Evolutionary conservation across 2,113 vertebrate genomes (phyloP).

Genomic region (Nicator chloris): DNA sequence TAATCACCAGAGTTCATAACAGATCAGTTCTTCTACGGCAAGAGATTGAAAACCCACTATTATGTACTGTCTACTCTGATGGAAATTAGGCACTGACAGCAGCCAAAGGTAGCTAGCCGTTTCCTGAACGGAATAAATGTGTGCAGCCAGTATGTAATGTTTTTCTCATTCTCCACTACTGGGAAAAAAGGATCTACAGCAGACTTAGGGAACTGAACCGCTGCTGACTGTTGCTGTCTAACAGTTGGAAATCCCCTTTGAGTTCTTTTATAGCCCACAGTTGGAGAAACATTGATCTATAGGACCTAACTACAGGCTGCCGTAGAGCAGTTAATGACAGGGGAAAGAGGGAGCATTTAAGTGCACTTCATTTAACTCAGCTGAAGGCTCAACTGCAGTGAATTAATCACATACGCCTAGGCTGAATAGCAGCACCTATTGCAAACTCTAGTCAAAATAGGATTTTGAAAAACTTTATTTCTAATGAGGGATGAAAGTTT

Average conservation of each 20-base stretch:
- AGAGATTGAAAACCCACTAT: not conserved
- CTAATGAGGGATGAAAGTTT: not conserved
- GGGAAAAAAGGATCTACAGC: not conserved
- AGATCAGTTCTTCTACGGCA: not conserved
- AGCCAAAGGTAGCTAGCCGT: not conserved
- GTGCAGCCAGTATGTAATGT: not conserved
- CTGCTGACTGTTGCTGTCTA: conserved; percentile 8
- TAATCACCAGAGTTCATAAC: not conserved
- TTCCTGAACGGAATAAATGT: not conserved
- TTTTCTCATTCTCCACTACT: not conserved
- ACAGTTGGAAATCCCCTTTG: not conserved
- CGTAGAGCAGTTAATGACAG: not conserved
- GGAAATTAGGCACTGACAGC: not conserved
- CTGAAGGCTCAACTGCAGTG: not conserved
- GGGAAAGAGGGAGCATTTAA: conserved; percentile 3
- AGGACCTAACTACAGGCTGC: not conserved
- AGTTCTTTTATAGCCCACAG: conserved; percentile 1
- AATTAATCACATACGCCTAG: conserved; percentile 11
- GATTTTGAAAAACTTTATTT: conserved; percentile 22
- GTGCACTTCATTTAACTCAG: conserved; percentile 25
- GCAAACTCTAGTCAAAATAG: conserved; percentile 4
- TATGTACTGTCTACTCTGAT: not conserved
- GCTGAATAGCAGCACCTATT: not conserved
- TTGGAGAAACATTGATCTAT: conserved; percentile 27
- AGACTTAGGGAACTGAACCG: not conserved